phyloP scores from a whole-genome alignment of 2,888 invertebrate species.

The Lasioglossum morio region DNA sequence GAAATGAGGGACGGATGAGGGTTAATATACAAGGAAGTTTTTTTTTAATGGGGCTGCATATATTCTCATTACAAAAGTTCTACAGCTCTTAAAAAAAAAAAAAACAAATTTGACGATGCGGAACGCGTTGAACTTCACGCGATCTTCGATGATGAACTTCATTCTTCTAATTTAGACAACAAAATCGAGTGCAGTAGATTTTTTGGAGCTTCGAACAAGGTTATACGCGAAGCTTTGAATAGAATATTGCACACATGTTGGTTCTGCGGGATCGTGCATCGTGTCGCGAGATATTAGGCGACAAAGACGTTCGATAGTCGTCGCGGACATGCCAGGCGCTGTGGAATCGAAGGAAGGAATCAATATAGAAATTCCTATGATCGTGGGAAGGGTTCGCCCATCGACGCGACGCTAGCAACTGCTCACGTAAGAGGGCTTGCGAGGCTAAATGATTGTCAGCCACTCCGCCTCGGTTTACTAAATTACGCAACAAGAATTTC shows the following conservation, averaged over 20 bases:
- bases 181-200: background rate
- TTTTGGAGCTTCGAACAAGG: background rate
- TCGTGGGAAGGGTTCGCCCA: conserved; percentile 20
- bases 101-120: no score
- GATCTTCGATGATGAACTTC: background rate
- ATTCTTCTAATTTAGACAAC: background rate
- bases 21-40: no score
- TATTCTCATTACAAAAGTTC: no score
- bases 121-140: no score
- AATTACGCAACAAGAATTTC: conserved; percentile 65
- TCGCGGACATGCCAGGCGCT: background rate
- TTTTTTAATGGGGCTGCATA: no score
- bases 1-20: no score
- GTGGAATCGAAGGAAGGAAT: conserved; percentile 33
- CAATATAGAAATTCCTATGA: conserved; percentile 51
- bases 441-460: conserved; percentile 15
- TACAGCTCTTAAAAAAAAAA: no score
- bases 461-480: conserved; percentile 26
- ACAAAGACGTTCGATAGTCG: conserved; percentile 2
- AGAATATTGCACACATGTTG: background rate
- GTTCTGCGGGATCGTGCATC: background rate
- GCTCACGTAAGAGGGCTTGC: conserved; percentile 29
- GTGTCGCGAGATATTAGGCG: background rate
- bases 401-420: conserved; percentile 3
- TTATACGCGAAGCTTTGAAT: background rate